Percentiles rank a stretch among this genome's conserved stretches.
These are phyloP conservation scores for Lysandra bellargus DNA, from an alignment of 2,888 invertebrate species.

Conservation along the genomic window DNA sequence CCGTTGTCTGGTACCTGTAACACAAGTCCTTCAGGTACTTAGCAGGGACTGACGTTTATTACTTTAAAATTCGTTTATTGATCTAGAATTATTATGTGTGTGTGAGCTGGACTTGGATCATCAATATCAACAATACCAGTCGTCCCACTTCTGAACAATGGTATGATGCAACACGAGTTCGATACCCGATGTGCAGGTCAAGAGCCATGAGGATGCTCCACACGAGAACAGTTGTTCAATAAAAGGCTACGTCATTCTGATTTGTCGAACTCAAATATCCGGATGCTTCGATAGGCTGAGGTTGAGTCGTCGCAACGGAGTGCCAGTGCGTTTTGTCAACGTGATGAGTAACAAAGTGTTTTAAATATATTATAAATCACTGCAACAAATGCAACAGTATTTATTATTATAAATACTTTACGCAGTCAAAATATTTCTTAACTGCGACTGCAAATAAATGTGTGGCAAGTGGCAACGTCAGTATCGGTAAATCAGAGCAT, in stretches of 20 bases:
- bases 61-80: neutral
- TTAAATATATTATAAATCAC: too few relatives aligned
- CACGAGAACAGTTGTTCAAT: constrained; percentile 37
- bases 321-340: neutral
- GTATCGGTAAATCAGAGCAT: too few relatives aligned
- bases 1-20: too few relatives aligned
- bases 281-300: neutral
- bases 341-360: neutral
- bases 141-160: constrained; percentile 5
- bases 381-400: too few relatives aligned
- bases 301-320: neutral
- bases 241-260: constrained; percentile 35
- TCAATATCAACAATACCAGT: neutral
- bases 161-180: constrained; percentile 32
- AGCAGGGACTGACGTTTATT: neutral
- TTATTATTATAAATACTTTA: too few relatives aligned
- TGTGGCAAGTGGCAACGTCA: too few relatives aligned
- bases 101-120: neutral
- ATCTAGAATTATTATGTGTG: neutral
- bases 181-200: constrained; percentile 39
- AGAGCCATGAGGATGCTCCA: constrained; percentile 37
- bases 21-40: too few relatives aligned
- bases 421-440: too few relatives aligned
- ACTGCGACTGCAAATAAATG: too few relatives aligned
- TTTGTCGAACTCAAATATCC: neutral